phyloP scores from a whole-genome alignment of 2,888 invertebrate species.

The Drosophila peninsularis region DNA sequence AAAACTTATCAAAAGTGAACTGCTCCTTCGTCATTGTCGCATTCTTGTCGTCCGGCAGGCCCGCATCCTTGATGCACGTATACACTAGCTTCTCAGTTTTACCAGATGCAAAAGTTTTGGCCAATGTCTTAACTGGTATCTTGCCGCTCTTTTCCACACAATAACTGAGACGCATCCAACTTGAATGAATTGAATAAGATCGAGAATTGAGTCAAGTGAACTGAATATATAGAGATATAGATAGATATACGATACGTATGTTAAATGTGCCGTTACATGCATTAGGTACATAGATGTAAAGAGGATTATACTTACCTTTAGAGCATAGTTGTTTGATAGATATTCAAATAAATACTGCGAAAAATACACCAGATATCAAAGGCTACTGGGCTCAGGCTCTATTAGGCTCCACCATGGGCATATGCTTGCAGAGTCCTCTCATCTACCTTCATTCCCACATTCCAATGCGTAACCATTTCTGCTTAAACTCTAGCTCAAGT shows the following conservation, averaged over 20 bases:
- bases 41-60: constrained; percentile 97
- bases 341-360: background rate
- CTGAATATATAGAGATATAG: background rate
- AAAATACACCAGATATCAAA: too few species aligned
- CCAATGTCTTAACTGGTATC: constrained; percentile 98
- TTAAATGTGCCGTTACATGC: background rate
- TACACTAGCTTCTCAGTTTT: constrained; percentile 99
- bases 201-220: constrained; percentile 7
- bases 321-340: background rate
- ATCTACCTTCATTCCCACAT: background rate
- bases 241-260: too few species aligned
- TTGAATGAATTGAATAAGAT: constrained; percentile 82
- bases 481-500: background rate
- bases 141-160: constrained; percentile 96
- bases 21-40: constrained; percentile 97
- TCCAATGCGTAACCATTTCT: background rate
- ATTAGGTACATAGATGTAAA: background rate
- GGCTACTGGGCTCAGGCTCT: too few species aligned
- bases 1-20: constrained; percentile 99
- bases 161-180: constrained; percentile 99
- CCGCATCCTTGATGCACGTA: constrained; percentile 97
- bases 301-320: constrained; percentile 1
- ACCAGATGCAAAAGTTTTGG: constrained; percentile 99
- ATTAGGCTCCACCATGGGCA: too few species aligned
- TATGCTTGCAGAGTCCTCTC: background rate